phyloP scores from a whole-genome alignment of 2,113 vertebrate species.

The Lethenteron camtschaticum region DNA sequence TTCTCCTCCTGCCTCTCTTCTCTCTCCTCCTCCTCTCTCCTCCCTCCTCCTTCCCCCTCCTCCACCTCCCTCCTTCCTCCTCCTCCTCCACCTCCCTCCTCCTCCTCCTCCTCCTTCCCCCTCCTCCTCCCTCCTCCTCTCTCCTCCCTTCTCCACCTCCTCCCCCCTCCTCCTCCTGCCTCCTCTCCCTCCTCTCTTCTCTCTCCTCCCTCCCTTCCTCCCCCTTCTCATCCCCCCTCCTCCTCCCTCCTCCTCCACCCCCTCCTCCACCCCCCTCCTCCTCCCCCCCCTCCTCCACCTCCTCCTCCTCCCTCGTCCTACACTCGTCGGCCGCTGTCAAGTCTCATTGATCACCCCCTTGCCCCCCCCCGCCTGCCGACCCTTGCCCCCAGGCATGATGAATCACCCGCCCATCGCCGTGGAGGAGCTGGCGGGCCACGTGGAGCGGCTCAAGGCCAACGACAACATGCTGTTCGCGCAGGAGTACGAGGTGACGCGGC shows the following conservation, averaged over 20 bases:
- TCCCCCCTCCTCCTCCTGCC: neutral
- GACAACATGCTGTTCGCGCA: slow-evolving; percentile 96
- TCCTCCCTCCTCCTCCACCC: neutral
- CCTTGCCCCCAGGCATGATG: slow-evolving; percentile 47
- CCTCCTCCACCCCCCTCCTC: neutral
- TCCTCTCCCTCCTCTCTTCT: neutral
- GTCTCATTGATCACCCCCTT: neutral
- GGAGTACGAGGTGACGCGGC: slow-evolving; percentile 66
- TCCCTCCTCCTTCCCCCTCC: neutral
- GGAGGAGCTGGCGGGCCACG: slow-evolving; percentile 74
- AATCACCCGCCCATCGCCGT: slow-evolving; percentile 86
- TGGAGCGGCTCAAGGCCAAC: slow-evolving; percentile 81
- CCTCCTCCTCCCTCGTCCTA: neutral
- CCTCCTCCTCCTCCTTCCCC: neutral
- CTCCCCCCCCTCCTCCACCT: neutral
- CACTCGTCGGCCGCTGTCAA: neutral
- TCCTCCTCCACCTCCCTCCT: neutral
- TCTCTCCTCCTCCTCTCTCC: no score
- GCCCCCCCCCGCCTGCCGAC: neutral
- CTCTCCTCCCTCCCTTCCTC: neutral
- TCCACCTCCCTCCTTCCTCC: neutral
- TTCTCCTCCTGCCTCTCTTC: no score
- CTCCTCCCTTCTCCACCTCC: neutral
- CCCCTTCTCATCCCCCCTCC: no score
- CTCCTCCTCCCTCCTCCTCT: neutral